Conservation (phyloP, 2,797 vertebrate genomes). For the Microcaecilia unicolor region DNA sequence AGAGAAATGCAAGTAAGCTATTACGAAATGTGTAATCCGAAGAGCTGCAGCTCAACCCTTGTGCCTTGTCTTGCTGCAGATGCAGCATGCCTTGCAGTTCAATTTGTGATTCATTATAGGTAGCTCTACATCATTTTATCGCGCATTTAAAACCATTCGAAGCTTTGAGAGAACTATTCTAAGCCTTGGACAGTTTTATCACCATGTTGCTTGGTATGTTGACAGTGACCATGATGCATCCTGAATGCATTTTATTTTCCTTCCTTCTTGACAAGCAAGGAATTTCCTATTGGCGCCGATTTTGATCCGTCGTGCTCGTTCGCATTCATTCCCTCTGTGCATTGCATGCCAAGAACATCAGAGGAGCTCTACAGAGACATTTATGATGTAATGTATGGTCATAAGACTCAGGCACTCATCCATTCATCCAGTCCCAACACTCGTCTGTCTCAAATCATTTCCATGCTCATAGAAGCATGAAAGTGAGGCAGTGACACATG, state of each 20-base stretch:
- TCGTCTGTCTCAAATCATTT: slow-evolving; percentile 46
- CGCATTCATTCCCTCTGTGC: slow-evolving; percentile 26
- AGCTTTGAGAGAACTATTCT: no score
- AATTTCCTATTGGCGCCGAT: slow-evolving; percentile 32
- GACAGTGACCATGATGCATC: neutral
- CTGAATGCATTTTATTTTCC: no score
- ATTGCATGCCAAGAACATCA: slow-evolving; percentile 58
- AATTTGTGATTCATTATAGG: no score
- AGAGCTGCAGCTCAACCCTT: no score
- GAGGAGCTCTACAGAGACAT: slow-evolving; percentile 39
- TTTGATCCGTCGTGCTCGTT: slow-evolving; percentile 10
- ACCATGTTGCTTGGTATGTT: neutral
- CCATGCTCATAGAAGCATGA: slow-evolving; percentile 63
- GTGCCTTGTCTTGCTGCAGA: no score
- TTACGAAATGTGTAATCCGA: no score
- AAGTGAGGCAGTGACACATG: slow-evolving; percentile 60
- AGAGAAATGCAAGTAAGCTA: no score
- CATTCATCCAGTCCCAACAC: slow-evolving; percentile 31
- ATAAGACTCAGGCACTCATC: slow-evolving; percentile 51
- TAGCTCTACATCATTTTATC: no score
- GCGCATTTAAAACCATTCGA: no score
- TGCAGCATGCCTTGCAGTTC: no score
- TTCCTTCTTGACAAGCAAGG: no score
- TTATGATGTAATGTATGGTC: slow-evolving; percentile 39
- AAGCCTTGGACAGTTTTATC: no score